phyloP scores from a whole-genome alignment of 2,113 vertebrate species.

The Pteruthius melanotis region DNA sequence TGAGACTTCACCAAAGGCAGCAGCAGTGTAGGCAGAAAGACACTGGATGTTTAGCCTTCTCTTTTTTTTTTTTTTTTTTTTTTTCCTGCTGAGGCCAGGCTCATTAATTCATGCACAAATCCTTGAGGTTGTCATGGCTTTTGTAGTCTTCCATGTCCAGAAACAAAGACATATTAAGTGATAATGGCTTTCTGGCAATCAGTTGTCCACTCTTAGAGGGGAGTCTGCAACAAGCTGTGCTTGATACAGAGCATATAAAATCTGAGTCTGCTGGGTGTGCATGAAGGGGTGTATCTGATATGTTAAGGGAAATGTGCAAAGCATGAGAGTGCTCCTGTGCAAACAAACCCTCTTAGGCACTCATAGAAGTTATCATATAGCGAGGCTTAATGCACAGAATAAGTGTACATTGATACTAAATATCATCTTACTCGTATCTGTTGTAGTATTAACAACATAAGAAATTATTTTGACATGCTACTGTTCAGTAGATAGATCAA shows the following conservation, averaged over 20 bases:
- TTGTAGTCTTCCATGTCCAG: background rate
- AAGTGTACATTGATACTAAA: rapidly evolving
- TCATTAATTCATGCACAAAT: background rate
- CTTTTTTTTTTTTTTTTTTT: too few species aligned
- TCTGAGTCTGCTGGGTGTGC: background rate
- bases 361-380: background rate
- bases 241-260: background rate
- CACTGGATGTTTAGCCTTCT: background rate
- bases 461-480: too few species aligned
- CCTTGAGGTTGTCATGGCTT: background rate
- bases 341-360: background rate
- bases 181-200: background rate
- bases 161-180: background rate
- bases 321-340: background rate
- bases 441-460: background rate
- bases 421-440: background rate
- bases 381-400: background rate
- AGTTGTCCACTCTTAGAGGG: background rate
- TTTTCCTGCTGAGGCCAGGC: background rate
- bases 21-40: background rate
- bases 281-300: background rate
- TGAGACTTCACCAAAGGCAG: slow-evolving; percentile 30
- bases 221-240: background rate
- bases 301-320: background rate
- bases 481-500: too few species aligned